These are phyloP conservation scores for Macrochelys suwanniensis DNA, from an alignment of 2,797 vertebrate genomes.

Conservation along the genomic window DNA sequence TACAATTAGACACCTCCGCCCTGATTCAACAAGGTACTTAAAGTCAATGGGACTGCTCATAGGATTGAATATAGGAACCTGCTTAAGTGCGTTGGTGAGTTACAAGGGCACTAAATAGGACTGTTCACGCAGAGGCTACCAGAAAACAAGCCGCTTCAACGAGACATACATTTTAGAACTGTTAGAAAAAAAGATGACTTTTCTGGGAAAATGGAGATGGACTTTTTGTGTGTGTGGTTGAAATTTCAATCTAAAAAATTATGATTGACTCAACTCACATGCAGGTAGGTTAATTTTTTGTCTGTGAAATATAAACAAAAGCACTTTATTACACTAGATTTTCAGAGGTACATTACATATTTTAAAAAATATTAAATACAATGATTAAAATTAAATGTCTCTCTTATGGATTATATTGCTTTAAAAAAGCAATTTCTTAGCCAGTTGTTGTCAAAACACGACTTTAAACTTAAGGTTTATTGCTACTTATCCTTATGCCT, in stretches of 20 bases:
- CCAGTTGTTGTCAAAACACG: neutral
- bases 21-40: neutral
- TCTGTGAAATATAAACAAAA: neutral
- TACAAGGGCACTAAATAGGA: neutral
- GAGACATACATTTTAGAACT: neutral
- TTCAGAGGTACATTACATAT: neutral
- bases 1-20: neutral
- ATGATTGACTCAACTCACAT: neutral
- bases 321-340: neutral
- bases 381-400: neutral
- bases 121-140: neutral
- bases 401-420: neutral
- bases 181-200: neutral
- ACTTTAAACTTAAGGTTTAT: neutral
- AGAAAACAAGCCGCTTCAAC: neutral
- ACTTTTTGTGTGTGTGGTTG: neutral
- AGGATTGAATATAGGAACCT: neutral
- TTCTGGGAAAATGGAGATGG: neutral
- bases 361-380: neutral
- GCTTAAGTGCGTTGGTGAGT: neutral
- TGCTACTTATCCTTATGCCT: neutral
- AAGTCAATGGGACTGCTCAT: neutral
- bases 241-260: neutral
- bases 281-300: neutral
- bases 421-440: neutral